Base-by-base conservation (phyloP, 2,888 invertebrate species). In the Ophion ellenae region DNA sequence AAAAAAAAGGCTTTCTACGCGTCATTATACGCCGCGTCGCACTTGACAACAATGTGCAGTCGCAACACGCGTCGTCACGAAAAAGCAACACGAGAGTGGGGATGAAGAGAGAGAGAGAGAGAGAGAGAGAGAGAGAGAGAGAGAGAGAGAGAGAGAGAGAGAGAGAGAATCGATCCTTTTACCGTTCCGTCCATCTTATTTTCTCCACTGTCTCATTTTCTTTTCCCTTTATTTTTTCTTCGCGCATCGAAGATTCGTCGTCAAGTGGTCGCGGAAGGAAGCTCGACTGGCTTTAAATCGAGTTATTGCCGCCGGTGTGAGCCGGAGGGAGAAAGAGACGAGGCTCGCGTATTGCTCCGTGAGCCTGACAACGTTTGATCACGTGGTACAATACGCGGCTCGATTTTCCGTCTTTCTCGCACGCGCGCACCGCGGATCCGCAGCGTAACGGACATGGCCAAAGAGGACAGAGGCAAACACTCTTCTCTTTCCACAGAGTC, bases 301-400 rank as follows among this genome's bases (percentile, higher is more conserved):
- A 91, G 90, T 91, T 91, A 91, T 89, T 91, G 87, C 88, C 89
- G 89, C 89, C 87, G 87, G 87, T 87, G 47, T 24, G 82, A 81
- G 89, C 88, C 88, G 88, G 57, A 59, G 67, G 1, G 47, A 45
- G 45, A 32, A 57, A 67, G 61, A 40, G 70, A 89, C 45, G 45
- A 87, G 88, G 86, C 75, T 73, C 74, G 86, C 84, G 88, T 14
- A 78, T 76, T 81, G 53, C 80, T 81, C 71, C 14, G 87, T 88
- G 86, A 85, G 84, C 88, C 87, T 89, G 91, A 90, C 88, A 89
- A 87, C 88, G 91, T 87, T 89, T 78, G 89, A 91, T 92, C 92
- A 92, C 92, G 92, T 92, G 92, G 91, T 90, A 40, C 9, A 32
- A 88, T 83, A 87, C 86, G 71, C 70, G 77, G 78, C 85, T 81